Base-by-base conservation (phyloP, 2,888 invertebrate genomes). In the Drosophila histrio region DNA sequence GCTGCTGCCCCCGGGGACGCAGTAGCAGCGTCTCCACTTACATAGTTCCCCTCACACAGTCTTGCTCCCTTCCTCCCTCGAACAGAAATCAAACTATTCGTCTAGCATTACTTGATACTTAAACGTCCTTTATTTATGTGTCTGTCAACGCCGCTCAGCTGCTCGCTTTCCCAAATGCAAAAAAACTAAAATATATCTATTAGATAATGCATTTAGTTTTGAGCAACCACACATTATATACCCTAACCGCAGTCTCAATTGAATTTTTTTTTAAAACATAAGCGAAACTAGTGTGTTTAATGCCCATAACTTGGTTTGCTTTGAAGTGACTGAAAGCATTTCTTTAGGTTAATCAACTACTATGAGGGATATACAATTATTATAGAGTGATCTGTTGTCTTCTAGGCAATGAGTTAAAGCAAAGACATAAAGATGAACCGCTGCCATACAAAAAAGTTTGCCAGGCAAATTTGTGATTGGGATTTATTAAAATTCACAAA, bases 111-210 rank as follows among this genome's bases (percentile, higher is more conserved):
- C 82, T 71, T 59, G 81, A 77, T 81, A 81, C 85, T 82, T 75
- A 81, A 70, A 68, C 77, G 72, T 61, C 66, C 69, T 71, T 90
- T 90, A 90, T 90, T 90, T 90, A 90, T 90, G 87, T 79, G 77
- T 74, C 83, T 90, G 89, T 90, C 89, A 90, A 54, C 89, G 75
- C 72, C 68, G 64, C 82, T 89, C 90, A 90, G 90, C 90, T 90
- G 90, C 85, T 84, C 74, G 72, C 71, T 50, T 47, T 49, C 36
- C 63, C 17, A 64, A 56, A 56, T 60, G 63, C 62, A 38, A 41
- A 63, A 61, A 50, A 56, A 69, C 63, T 47, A 54, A 58, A 50
- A 65, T 43, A 41, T 26, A 39, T 52, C 21, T 39, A 28, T 28
- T 26, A 9, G 39, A 30, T 13, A 22, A 22, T 22, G 19, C 26